A percentile compares a stretch with the other conserved stretches of the same genome.
These are phyloP conservation scores for Jordanella pulchra DNA, from an alignment of 2,797 vertebrate genomes.

Conservation along the genomic window DNA sequence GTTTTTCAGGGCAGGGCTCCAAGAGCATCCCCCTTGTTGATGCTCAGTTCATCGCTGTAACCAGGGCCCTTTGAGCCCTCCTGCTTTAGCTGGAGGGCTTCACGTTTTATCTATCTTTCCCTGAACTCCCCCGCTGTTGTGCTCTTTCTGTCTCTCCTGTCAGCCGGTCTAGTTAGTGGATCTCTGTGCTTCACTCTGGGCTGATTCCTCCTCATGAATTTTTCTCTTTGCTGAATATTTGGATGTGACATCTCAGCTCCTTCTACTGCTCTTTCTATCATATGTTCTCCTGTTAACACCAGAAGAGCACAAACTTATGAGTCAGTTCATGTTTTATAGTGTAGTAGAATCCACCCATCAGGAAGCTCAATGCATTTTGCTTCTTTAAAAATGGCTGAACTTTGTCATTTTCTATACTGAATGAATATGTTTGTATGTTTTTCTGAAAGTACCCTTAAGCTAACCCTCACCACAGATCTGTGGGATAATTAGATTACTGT, in stretches of 20 bases:
- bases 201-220: constrained; percentile 40
- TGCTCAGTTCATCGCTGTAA: constrained; percentile 18
- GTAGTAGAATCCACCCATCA: not conserved
- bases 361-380: not conserved
- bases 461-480: not conserved
- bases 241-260: not conserved
- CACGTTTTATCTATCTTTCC: constrained; percentile 35
- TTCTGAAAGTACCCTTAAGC: not conserved
- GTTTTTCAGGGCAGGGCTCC: constrained; percentile 27
- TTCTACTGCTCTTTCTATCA: constrained; percentile 8
- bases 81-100: constrained; percentile 37
- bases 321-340: not conserved
- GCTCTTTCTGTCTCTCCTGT: not conserved
- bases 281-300: not conserved
- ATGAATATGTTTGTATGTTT: not conserved
- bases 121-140: too few relatives aligned
- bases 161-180: constrained; percentile 26
- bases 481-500: not conserved
- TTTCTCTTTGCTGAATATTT: constrained; percentile 42
- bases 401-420: not conserved
- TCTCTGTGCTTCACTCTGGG: constrained; percentile 21
- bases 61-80: constrained; percentile 14
- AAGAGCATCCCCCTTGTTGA: not conserved
- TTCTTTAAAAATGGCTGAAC: not conserved
- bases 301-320: not conserved